phyloP scores from a whole-genome alignment of 2,888 invertebrate genomes.

The Trissonchulus latispiculum region DNA sequence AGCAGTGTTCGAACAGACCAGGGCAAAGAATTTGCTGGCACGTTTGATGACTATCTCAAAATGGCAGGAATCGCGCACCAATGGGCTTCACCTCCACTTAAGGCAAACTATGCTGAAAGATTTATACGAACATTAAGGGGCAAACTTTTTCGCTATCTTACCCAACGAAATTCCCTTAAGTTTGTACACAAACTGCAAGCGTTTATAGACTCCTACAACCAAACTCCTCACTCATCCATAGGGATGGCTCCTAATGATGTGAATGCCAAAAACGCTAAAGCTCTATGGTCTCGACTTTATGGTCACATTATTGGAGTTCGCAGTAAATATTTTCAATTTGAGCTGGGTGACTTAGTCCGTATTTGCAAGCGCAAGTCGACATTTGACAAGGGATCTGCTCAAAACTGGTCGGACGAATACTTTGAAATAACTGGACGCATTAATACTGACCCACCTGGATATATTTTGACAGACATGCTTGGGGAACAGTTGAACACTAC shows the following conservation, averaged over 20 bases:
- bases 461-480: not conserved
- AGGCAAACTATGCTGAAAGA: slow-evolving; percentile 1
- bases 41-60: not conserved
- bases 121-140: too few relatives aligned
- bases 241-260: not conserved
- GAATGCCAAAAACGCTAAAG: not conserved
- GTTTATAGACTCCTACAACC: not conserved
- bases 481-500: not conserved
- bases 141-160: not conserved
- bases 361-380: not conserved
- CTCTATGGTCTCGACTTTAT: not conserved
- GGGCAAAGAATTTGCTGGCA: not conserved
- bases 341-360: not conserved
- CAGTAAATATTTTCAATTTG: not conserved
- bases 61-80: not conserved
- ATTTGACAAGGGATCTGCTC: not conserved
- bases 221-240: not conserved
- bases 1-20: not conserved
- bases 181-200: not conserved
- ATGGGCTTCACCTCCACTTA: not conserved
- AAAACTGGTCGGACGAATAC: not conserved
- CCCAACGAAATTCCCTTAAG: not conserved
- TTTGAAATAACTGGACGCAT: not conserved
- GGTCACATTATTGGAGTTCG: not conserved
- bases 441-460: not conserved